Evolutionary conservation across 2,888 invertebrate species (phyloP), one percentile per base, ranked within the genome.

Genomic region (Subacronicta megacephala): DNA sequence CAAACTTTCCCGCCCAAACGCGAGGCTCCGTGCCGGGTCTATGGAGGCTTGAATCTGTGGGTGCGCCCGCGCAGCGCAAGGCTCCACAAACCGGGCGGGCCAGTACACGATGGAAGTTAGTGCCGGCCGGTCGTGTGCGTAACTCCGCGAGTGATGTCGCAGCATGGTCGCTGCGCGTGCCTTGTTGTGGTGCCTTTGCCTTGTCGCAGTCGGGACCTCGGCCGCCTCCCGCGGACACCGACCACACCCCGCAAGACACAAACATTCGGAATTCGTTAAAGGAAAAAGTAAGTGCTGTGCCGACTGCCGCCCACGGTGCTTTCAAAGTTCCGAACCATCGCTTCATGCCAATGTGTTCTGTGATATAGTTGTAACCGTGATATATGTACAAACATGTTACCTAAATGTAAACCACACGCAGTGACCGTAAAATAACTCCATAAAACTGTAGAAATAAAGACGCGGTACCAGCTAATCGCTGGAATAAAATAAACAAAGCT

Each of bases 231-330:
- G 82, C 68, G 81, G 81, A 58, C 84, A 89, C 68, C 88, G 90
- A 69, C 74, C 83, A 57, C 86, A 90, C 75, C 81, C 85, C 71
- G 78, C 87, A 61, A 83, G 89, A 52, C 88, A 91, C 77, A 90
- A 90, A 77, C 90, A 94, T 78, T 96, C 96, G 76, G 96, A 96
- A 87, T 96, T 96, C 87, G 96, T 96, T 87, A 96, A 96, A 90
- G 96, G 96, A 88, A 97, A 96, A 92, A 96, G 96, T 96, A 95
- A 96, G 96, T 96, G 74, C 55, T 54, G 75, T n/a, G 31, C 31
- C 31, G 31, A 31, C 31, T 66, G 69, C 77, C 78, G 80, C 82
- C 81, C 81, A 81, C 82, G 77, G 71, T 67, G 73, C 76, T 81
- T 72, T 76, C 72, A 55, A 75, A 60, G 55, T 56, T 64, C 49